Conservation (phyloP, 30 jellyfish, hydroid and myxozoan genomes). For the Chrysaora quinquecirrha region DNA sequence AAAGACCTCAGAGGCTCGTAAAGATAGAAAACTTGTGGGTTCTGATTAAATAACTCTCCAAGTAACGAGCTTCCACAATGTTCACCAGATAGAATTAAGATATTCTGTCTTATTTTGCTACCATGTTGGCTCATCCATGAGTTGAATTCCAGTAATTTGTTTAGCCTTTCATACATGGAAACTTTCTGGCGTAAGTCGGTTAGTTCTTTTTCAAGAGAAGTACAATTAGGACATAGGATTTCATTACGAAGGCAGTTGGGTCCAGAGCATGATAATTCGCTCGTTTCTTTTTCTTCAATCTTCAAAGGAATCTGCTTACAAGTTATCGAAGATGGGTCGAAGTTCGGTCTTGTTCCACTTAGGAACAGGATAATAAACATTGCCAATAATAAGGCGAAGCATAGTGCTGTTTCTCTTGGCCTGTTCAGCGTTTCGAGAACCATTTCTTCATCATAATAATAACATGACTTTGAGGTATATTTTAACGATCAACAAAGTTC, state of each 20-base stretch:
- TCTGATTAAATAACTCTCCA: constrained; percentile 96
- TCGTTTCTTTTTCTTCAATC: constrained; percentile 17
- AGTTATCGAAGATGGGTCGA: constrained; percentile 26
- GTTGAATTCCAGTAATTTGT: constrained; percentile 92
- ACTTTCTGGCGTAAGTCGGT: constrained; percentile 96
- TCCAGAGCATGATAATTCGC: constrained; percentile 36
- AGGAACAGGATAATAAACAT: constrained; percentile 74
- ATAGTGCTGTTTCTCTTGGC: constrained; percentile 87
- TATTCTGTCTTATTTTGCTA: constrained; percentile 95
- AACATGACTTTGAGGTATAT: background rate
- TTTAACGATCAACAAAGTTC: background rate
- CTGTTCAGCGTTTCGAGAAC: constrained; percentile 47
- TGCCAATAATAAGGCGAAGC: constrained; percentile 81
- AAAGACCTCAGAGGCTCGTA: constrained; percentile 94
- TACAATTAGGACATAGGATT: constrained; percentile 63
- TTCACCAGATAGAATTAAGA: constrained; percentile 91
- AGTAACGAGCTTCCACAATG: constrained; percentile 98
- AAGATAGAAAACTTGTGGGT: constrained; percentile 96
- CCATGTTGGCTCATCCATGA: constrained; percentile 99
- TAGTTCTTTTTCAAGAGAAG: constrained; percentile 75
- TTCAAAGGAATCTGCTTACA: constrained; percentile 32
- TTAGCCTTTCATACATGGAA: constrained; percentile 97
- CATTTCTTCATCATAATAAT: constrained; percentile 4
- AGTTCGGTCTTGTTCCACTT: constrained; percentile 73
- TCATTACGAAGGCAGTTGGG: constrained; percentile 58